Evolutionary conservation across 2,113 vertebrate genomes (phyloP).

Genomic region (Toxostoma redivivum): DNA sequence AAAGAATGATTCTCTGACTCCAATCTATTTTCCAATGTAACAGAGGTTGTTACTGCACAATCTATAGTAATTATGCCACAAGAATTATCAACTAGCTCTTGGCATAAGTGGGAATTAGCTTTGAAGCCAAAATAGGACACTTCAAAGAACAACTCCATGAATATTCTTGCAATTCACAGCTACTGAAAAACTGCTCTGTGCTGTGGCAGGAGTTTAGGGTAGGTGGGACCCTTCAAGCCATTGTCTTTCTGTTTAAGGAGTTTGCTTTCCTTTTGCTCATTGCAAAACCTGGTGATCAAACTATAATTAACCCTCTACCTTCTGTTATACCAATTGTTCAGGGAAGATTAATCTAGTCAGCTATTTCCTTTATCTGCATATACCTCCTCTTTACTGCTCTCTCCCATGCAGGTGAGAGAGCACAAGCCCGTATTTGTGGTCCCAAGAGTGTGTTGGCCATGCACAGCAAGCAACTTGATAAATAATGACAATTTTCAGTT

Average conservation of each 20-base stretch:
- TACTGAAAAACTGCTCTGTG: neutral
- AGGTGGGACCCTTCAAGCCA: neutral
- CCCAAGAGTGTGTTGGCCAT: neutral
- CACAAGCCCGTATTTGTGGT: accelerated
- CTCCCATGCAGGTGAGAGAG: neutral
- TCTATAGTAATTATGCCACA: neutral
- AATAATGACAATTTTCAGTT: neutral
- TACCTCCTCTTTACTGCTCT: neutral
- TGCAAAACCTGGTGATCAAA: neutral
- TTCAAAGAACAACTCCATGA: neutral
- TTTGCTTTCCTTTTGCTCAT: neutral
- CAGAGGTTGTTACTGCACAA: neutral
- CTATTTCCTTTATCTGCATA: neutral
- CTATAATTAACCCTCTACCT: neutral
- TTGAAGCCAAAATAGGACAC: neutral
- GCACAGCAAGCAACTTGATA: neutral
- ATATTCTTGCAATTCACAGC: neutral
- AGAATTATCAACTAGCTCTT: neutral
- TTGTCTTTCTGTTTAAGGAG: neutral
- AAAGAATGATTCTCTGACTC: neutral
- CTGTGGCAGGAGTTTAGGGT: neutral
- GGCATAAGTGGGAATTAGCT: neutral
- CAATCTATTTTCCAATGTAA: neutral
- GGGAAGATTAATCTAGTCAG: neutral
- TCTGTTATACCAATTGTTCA: neutral